These are phyloP conservation scores for Aptenodytes patagonicus DNA, from an alignment of 2,113 vertebrate genomes.

Conservation along the genomic window DNA sequence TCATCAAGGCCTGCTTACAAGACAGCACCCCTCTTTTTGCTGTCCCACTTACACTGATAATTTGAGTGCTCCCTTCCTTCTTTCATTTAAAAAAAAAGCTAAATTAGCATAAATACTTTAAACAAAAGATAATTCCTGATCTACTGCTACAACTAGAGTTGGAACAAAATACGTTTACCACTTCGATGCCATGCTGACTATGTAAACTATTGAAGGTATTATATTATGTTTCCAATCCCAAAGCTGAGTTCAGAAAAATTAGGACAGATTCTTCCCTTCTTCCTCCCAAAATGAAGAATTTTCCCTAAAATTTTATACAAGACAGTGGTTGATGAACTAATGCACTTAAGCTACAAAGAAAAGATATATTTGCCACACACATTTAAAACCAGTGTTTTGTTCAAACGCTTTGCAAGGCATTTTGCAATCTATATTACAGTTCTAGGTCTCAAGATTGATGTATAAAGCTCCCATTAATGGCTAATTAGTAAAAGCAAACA, in stretches of 20 bases:
- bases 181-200: neutral
- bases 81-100: neutral
- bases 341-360: neutral
- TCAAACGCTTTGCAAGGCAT: neutral
- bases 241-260: neutral
- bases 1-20: too few relatives aligned
- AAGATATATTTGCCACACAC: neutral
- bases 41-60: neutral
- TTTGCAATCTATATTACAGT: neutral
- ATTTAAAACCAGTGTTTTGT: neutral
- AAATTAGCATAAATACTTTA: neutral
- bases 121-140: neutral
- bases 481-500: neutral
- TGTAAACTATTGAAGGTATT: neutral
- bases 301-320: neutral
- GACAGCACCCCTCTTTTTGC: neutral
- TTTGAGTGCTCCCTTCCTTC: neutral
- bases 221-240: neutral
- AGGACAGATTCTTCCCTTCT: neutral
- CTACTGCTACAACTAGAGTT: neutral
- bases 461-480: neutral
- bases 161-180: neutral
- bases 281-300: neutral
- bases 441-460: neutral
- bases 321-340: neutral